Evolutionary conservation across 1,140 invertebrate species (phyloP).

Genomic region (Triops longicaudatus): DNA sequence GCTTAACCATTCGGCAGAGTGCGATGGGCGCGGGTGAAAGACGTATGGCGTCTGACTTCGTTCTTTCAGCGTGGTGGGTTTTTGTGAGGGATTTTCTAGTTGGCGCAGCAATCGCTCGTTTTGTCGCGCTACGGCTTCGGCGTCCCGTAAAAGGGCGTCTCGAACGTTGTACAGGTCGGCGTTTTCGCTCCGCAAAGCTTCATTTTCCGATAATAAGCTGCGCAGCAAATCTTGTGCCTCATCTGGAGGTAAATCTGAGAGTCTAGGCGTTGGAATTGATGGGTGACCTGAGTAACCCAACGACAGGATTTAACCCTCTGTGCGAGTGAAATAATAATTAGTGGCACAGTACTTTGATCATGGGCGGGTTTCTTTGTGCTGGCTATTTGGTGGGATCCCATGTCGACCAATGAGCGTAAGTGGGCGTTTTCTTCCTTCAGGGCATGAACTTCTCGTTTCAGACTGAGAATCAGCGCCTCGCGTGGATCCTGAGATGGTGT

Average conservation of each 20-base stretch:
- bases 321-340: constrained; percentile 51
- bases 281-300: background rate
- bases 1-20: background rate
- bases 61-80: constrained; percentile 34
- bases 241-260: constrained; percentile 18
- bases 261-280: constrained; percentile 21
- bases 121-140: constrained; percentile 79
- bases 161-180: constrained; percentile 68
- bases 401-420: constrained; percentile 60
- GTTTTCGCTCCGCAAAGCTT: constrained; percentile 74
- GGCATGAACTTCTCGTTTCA: constrained; percentile 79
- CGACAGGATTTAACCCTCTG: background rate
- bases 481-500: constrained; percentile 62
- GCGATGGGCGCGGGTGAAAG: background rate
- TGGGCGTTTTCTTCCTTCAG: constrained; percentile 88
- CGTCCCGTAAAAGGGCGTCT: constrained; percentile 72
- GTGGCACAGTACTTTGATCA: constrained; percentile 53
- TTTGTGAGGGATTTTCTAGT: constrained; percentile 77
- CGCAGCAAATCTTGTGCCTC: constrained; percentile 24
- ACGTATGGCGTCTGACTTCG: constrained; percentile 6
- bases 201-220: constrained; percentile 56
- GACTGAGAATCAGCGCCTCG: constrained; percentile 77
- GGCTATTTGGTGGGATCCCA: constrained; percentile 33
- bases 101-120: constrained; percentile 79
- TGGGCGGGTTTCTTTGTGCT: background rate